These are phyloP conservation scores for Napeogenes inachia DNA, from an alignment of 2,888 invertebrate species.

Conservation along the genomic window DNA sequence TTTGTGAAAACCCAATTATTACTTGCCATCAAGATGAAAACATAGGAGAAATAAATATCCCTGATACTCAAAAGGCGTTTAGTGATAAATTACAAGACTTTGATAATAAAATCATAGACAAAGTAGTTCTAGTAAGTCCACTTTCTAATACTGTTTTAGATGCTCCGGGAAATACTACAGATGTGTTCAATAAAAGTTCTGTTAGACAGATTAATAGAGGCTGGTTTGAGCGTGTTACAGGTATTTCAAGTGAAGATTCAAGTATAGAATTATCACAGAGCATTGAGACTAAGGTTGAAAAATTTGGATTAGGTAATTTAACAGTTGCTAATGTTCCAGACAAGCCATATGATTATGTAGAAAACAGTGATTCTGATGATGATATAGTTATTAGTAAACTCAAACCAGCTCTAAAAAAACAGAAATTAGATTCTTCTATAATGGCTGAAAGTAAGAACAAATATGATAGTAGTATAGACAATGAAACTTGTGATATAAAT, in stretches of 20 bases:
- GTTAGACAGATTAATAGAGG: constrained; percentile 58
- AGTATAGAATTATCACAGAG: constrained; percentile 14
- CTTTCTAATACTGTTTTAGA: constrained; percentile 5
- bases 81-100: not conserved
- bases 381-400: constrained; percentile 59
- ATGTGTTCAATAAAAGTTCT: constrained; percentile 37
- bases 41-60: constrained; percentile 28
- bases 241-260: constrained; percentile 46
- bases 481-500: constrained; percentile 23
- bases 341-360: constrained; percentile 79
- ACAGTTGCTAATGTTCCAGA: constrained; percentile 41
- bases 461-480: constrained; percentile 20
- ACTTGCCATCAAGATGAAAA: constrained; percentile 31
- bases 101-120: not conserved
- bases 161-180: constrained; percentile 13
- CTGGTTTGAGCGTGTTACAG: constrained; percentile 70
- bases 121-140: not conserved
- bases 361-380: constrained; percentile 84
- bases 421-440: constrained; percentile 47
- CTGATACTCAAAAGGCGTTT: constrained; percentile 2
- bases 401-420: constrained; percentile 78
- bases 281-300: constrained; percentile 30
- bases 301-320: constrained; percentile 64
- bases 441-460: constrained; percentile 14
- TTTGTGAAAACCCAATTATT: constrained; percentile 8